Percentiles rank a stretch among this genome's conserved stretches.
These are phyloP conservation scores for Ardeotis arabs DNA, from an alignment of 2,113 vertebrate genomes.

Conservation along the genomic window DNA sequence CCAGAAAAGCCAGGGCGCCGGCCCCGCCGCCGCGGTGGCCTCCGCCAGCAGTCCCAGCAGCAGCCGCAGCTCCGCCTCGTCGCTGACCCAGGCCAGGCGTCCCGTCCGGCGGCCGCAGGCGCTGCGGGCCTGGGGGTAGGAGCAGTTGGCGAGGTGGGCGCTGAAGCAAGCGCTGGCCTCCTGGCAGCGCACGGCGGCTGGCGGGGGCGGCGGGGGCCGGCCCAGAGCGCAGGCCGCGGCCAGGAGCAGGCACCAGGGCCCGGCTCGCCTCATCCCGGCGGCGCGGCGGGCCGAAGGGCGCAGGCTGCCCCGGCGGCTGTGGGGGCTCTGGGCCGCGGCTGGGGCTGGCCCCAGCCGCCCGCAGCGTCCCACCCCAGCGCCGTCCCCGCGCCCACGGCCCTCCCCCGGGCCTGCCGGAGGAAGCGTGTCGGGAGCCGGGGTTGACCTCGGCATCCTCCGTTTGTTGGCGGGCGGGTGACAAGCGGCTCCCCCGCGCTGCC, in stretches of 20 bases:
- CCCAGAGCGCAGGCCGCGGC: not conserved
- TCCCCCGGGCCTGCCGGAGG: constrained; percentile 52
- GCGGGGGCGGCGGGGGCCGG: not conserved
- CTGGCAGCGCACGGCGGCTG: constrained; percentile 38
- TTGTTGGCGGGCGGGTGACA: constrained; percentile 14
- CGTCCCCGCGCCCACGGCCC: not conserved
- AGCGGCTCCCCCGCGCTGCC: not conserved
- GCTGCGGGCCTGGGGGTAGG: constrained; percentile 24
- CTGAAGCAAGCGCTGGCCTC: constrained; percentile 69
- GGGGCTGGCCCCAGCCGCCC: not conserved
- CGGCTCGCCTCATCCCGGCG: constrained; percentile 15
- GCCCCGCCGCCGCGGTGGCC: not conserved
- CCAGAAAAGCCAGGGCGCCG: constrained; percentile 49
- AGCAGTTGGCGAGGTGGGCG: constrained; percentile 40
- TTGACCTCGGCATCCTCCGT: constrained; percentile 43
- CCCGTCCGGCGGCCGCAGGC: constrained; percentile 52
- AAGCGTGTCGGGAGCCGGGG: constrained; percentile 48
- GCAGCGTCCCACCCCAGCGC: not conserved
- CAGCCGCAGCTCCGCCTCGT: constrained; percentile 2
- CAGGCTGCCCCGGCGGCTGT: not conserved
- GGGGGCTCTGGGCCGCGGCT: not conserved
- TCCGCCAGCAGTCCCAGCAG: constrained; percentile 44
- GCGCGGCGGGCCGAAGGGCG: not conserved
- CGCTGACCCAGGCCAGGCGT: constrained; percentile 52
- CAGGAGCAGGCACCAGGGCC: constrained; percentile 56